Base-by-base conservation (phyloP, 2,888 invertebrate genomes). In the Capitulum mitella region DNA sequence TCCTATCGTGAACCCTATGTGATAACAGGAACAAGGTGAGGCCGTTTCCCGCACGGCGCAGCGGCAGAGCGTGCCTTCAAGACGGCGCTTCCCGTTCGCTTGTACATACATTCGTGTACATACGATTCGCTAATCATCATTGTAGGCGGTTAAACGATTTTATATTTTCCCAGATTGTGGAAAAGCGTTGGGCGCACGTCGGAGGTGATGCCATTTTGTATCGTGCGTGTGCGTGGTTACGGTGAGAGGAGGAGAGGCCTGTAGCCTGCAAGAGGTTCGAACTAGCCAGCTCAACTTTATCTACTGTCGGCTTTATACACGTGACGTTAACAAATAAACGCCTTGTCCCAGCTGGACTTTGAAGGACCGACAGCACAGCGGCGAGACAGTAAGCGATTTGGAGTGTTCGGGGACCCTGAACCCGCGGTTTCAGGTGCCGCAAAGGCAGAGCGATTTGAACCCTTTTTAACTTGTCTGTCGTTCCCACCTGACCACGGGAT, bases 241-340 rank as follows among this genome's bases (percentile, higher is more conserved):
- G 54, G n/a, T 26, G 54, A 3, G n/a, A 19, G 58, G 19, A 19
- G 58, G 58, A n/a, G 58, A 1, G n/a, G 58, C 29, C n/a, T n/a
- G 58, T 8, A 5, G 58, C 58, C n/a, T n/a, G 29, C 6, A 19
- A 58, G 58, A 29, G 29, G 58, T 5, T n/a, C n/a, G 29, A 29
- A 32, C 5, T 61, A n/a, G 34, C 37, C n/a, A 37, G 70, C 70
- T 70, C 70, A 37, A 61, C 70, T 37, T 70, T 37, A 70, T 37
- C 70, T 37, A 37, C 70, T 70, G 70, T 61, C 61, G 8, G 70
- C 70, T 70, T 70, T 70, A 70, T 37, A 70, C 70, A 70, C 70
- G 70, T 37, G 70, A 70, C 70, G 70, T 70, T 70, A 70, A 70
- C 70, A 70, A 70, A 70, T 70, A 70, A 70, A 70, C 70, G 37